Evolutionary conservation across 1,140 invertebrate genomes (phyloP), one percentile per base, ranked within the genome.

Genomic region (Hydropsyche tenuis): DNA sequence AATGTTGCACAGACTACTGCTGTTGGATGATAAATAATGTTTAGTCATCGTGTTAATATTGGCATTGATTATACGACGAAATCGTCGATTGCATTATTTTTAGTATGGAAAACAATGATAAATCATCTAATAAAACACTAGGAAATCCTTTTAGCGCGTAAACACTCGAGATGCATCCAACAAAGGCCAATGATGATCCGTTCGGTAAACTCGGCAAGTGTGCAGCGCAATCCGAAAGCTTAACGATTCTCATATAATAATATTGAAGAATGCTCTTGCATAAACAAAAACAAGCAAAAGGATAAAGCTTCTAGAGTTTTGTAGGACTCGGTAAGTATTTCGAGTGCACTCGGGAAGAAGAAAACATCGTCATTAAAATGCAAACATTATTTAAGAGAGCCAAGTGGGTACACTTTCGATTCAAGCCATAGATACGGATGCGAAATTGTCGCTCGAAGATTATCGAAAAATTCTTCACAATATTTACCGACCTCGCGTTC

Each of bases 301-400:
- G 69, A 71, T 71, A 71, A 71, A 46, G 68, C 66, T 43, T 43
- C n/a, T 56, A 30, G 53, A 62, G 51, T 63, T 56, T 22, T 27
- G 64, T n/a, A 68, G 65, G 46, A 25, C 16, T 46, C 22, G 37
- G 37, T 3, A 16, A 25, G 23, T 25, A 37, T 37, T 37, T 53
- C 6, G 37, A 20, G 22, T 16, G 25, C 25, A 64, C 12, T 30
- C 20, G 12, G 16, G 11, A n/a, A 23, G 30, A 37, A 37, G 30
- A 37, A 37, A 37, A 37, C 30, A 37, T 37, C 25, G 62, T 64
- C 64, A 45, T 66, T 66, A 66, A 62, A 45, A 66, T 37, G 30
- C 30, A 37, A 53, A 53, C 48, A 20, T 9, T 18, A 18, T 20
- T 16, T 53, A 48, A 37, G 30, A 37, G 30, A 37, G 30, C 9